Base-by-base conservation (phyloP, 2,888 invertebrate species). In the Lingula anatina region DNA sequence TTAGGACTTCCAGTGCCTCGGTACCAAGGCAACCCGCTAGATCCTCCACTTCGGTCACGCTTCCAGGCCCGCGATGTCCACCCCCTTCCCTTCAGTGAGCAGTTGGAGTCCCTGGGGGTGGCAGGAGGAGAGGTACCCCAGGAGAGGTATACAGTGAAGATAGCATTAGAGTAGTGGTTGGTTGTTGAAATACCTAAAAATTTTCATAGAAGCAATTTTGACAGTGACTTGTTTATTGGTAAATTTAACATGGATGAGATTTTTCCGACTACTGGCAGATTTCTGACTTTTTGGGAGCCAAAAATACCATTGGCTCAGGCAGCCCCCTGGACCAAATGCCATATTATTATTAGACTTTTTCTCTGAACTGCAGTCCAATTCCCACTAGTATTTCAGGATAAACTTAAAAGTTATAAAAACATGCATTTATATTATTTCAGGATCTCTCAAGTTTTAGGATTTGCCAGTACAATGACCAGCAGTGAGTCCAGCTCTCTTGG, bases 31-130 rank as follows among this genome's bases (percentile, higher is more conserved):
- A 92, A 95, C 75, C 91, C 95, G 0, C 80, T 97, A 31, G 97
- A 97, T 80, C 96, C 96, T 23, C 97, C 97, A 0, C 80, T 96
- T 27, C 81, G 96, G 47, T 95, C 95, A 0, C 81, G 97, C 51
- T 97, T 97, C 76, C 97, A 97, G 78, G 93, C 92, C 0, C 82
- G 92, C 70, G 88, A 93, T 76, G 83, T 96, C 5, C 61, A 70
- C 35, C 64, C 74, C 2, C 65, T 76, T 21, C 70, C 83, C 18
- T 90, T 85, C 73, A 71, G 77, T 60, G 78, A n/a, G n/a, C n/a
- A n/a, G n/a, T n/a, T n/a, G n/a, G n/a, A n/a, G n/a, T n/a, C n/a
- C n/a, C n/a, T n/a, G n/a, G n/a, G n/a, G n/a, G n/a, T n/a, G n/a
- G n/a, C n/a, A n/a, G n/a, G n/a, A n/a, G n/a, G n/a, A n/a, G n/a